phyloP scores from a whole-genome alignment of 2,888 invertebrate species.

The Sylvicola cinctus region DNA sequence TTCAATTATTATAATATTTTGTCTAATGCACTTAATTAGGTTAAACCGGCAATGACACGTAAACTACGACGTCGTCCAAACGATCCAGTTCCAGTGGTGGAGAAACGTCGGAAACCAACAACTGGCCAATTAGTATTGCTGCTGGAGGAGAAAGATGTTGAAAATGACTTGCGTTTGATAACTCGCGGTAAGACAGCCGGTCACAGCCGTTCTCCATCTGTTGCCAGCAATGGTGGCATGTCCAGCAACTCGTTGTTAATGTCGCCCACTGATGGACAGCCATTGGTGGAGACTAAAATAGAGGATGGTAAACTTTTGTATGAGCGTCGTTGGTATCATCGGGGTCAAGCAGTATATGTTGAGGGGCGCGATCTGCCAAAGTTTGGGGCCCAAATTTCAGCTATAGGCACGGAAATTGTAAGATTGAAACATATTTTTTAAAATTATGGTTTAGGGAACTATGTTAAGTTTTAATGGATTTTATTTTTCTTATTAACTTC shows the following conservation, averaged over 20 bases:
- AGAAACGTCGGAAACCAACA: constrained; percentile 68
- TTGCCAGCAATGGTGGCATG: constrained; percentile 4
- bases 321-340: constrained; percentile 87
- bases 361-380: constrained; percentile 71
- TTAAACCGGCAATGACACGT: constrained; percentile 90
- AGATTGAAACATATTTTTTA: constrained; percentile 14
- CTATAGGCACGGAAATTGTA: constrained; percentile 78
- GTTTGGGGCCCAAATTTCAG: constrained; percentile 76
- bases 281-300: constrained; percentile 60
- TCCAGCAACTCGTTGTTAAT: constrained; percentile 15
- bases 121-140: constrained; percentile 70
- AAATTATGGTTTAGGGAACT: constrained; percentile 1
- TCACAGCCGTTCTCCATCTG: constrained; percentile 19
- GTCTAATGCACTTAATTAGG: constrained; percentile 31
- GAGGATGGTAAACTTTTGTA: constrained; percentile 88
- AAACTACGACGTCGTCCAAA: constrained; percentile 83
- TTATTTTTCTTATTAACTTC: too few relatives aligned
- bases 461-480: too few relatives aligned
- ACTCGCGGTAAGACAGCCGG: constrained; percentile 33
- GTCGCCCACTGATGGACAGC: constrained; percentile 22
- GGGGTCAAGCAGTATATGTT: constrained; percentile 81
- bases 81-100: constrained; percentile 74
- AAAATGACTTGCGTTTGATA: constrained; percentile 65
- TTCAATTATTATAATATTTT: constrained; percentile 4
- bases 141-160: constrained; percentile 75